phyloP scores from a whole-genome alignment of 2,888 invertebrate genomes.

The Margaritifera margaritifera region DNA sequence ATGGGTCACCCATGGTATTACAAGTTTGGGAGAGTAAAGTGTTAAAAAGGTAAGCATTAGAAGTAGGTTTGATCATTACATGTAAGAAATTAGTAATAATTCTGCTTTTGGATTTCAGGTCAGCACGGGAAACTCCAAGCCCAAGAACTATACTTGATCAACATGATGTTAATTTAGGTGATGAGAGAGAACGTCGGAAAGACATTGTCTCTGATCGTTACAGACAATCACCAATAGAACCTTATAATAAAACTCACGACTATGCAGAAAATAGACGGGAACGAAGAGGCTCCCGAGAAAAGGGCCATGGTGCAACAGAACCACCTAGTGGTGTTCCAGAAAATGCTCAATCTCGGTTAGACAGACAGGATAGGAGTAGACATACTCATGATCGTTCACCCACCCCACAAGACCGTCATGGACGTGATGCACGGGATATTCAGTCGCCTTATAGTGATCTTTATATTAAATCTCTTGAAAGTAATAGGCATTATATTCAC shows the following conservation, averaged over 20 bases:
- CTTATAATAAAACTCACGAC: constrained; percentile 37
- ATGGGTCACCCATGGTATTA: too few relatives aligned
- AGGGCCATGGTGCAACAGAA: constrained; percentile 5
- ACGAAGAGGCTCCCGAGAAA: constrained; percentile 36
- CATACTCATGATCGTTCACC: constrained; percentile 43
- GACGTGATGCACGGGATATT: constrained; percentile 15
- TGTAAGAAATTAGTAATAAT: too few relatives aligned
- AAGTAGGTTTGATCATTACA: too few relatives aligned
- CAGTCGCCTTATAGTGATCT: constrained; percentile 28
- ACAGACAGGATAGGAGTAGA: constrained; percentile 15
- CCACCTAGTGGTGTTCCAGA: background rate
- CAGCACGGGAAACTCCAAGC: constrained; percentile 29
- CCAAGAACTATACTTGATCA: constrained; percentile 33
- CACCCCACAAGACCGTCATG: constrained; percentile 25
- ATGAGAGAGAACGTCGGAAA: constrained; percentile 42
- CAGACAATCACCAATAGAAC: constrained; percentile 50
- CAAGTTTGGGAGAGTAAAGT: too few relatives aligned
- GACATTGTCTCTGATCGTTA: constrained; percentile 44
- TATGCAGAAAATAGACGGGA: constrained; percentile 50
- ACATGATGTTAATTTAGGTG: constrained; percentile 29
- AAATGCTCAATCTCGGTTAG: constrained; percentile 11
- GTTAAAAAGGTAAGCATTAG: too few relatives aligned
- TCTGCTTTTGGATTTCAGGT: constrained; percentile 10
- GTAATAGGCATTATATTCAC: constrained; percentile 53
- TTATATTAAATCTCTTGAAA: constrained; percentile 35